Percentiles rank a stretch among this genome's conserved stretches.
Conservation (phyloP, 2,113 vertebrate species). For the Grammomys dolichurus region DNA sequence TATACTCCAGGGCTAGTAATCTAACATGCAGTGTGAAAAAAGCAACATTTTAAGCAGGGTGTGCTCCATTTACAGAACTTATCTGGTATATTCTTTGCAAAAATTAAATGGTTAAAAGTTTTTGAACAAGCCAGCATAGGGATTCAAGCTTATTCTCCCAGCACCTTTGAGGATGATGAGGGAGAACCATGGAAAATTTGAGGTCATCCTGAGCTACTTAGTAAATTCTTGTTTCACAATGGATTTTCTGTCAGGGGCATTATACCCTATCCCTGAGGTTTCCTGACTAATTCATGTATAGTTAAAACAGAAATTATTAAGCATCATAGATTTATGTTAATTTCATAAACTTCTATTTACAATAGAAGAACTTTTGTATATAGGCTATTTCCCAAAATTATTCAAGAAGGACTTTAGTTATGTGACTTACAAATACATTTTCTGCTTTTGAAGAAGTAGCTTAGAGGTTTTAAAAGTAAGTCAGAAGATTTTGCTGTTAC, state of each 20-base stretch:
- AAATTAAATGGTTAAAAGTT: background rate
- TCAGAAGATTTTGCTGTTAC: background rate
- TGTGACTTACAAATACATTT: background rate
- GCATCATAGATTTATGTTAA: background rate
- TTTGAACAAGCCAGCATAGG: background rate
- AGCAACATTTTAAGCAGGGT: background rate
- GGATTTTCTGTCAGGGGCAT: background rate
- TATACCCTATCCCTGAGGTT: background rate
- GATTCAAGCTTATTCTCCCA: background rate
- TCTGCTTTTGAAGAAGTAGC: background rate
- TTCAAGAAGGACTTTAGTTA: background rate
- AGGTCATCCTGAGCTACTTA: background rate
- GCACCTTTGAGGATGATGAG: background rate
- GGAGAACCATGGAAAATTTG: background rate
- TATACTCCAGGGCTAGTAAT: background rate
- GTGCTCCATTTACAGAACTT: background rate
- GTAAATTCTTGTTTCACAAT: background rate
- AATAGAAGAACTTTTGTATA: background rate
- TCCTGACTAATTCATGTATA: background rate
- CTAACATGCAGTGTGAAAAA: background rate
- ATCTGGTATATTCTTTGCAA: background rate
- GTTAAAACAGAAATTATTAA: background rate
- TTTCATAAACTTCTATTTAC: background rate
- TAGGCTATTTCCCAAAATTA: background rate
- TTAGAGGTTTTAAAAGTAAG: background rate